Evolutionary conservation across 2,888 invertebrate species (phyloP).

Genomic region (Pandemis corylana): DNA sequence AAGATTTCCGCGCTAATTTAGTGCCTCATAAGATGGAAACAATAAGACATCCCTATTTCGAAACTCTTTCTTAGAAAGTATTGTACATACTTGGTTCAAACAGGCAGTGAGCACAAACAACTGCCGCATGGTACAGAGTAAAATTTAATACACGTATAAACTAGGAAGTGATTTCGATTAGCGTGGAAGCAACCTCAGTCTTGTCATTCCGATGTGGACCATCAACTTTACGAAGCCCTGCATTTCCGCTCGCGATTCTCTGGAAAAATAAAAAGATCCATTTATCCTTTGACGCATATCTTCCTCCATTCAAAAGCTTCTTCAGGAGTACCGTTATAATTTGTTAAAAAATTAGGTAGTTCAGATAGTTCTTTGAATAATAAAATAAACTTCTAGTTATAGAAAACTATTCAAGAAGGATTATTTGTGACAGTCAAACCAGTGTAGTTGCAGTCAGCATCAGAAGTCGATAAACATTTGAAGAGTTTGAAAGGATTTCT

Average conservation of each 20-base stretch:
- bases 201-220: slow-evolving; percentile 78
- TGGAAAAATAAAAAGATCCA: slow-evolving; percentile 52
- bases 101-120: slow-evolving; percentile 61
- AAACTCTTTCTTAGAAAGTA: not conserved
- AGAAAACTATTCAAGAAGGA: too few species aligned
- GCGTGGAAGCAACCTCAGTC: slow-evolving; percentile 82
- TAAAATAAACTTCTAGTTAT: too few species aligned
- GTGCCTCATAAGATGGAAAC: not conserved
- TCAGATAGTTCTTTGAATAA: too few species aligned
- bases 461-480: too few species aligned
- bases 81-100: slow-evolving; percentile 42
- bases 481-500: too few species aligned
- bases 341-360: too few species aligned
- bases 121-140: slow-evolving; percentile 64
- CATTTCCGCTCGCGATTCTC: slow-evolving; percentile 60
- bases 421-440: too few species aligned
- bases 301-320: not conserved
- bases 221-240: slow-evolving; percentile 67
- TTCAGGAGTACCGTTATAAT: too few species aligned
- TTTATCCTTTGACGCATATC: slow-evolving; percentile 8
- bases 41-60: not conserved
- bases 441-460: too few species aligned
- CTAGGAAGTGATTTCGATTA: slow-evolving; percentile 71
- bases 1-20: too few species aligned
- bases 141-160: slow-evolving; percentile 71